Evolutionary conservation across 2,113 vertebrate genomes (phyloP).

Genomic region (Erpornis zantholeuca): DNA sequence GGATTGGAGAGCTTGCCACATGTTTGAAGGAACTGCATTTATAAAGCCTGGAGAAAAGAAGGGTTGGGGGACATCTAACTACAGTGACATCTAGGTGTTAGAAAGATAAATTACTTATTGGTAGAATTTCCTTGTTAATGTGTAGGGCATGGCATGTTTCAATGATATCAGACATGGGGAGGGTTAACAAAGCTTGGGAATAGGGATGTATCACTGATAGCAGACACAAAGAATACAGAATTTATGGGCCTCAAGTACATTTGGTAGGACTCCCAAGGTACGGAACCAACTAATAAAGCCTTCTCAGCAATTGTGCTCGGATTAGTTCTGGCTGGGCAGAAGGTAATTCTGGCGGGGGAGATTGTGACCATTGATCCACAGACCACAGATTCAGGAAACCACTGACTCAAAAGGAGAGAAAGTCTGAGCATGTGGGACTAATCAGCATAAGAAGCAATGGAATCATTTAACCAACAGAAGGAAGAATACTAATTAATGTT

Average conservation of each 20-base stretch:
- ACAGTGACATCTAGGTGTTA: neutral
- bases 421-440: neutral
- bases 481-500: neutral
- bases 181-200: neutral
- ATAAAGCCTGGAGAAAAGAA: neutral
- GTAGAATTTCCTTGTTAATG: neutral
- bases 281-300: neutral
- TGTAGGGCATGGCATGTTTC: neutral
- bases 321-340: neutral
- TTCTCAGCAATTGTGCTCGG: neutral
- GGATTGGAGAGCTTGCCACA: neutral
- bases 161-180: neutral
- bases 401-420: neutral
- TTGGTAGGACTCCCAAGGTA: neutral
- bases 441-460: neutral
- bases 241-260: neutral
- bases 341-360: neutral
- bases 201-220: neutral
- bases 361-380: neutral
- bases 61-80: neutral
- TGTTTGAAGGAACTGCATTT: neutral
- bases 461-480: neutral
- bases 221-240: neutral
- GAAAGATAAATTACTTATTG: neutral
- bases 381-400: neutral